Conservation (phyloP, 2,113 vertebrate genomes). For the Seriola aureovittata region DNA sequence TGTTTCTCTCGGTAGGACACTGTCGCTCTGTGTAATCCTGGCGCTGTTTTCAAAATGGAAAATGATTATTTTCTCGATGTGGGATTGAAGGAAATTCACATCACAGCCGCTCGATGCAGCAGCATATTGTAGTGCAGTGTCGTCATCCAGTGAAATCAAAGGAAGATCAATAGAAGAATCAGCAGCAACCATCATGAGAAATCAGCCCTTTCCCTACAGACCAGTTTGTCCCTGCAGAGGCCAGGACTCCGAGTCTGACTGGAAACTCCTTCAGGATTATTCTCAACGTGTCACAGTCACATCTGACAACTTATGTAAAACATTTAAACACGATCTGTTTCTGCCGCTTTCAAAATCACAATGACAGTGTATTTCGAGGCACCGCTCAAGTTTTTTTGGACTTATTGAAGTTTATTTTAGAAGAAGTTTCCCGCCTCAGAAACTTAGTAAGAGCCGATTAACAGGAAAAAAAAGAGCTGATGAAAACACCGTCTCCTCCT, state of each 20-base stretch:
- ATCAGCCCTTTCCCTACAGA: slow-evolving; percentile 22
- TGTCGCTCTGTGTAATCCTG: not conserved
- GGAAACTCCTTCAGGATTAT: too few relatives aligned
- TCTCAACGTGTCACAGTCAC: too few relatives aligned
- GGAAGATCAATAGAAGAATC: slow-evolving; percentile 1
- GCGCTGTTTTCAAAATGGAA: slow-evolving; percentile 1
- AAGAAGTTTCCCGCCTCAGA: not conserved
- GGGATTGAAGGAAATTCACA: not conserved
- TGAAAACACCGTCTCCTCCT: not conserved
- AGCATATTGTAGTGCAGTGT: not conserved
- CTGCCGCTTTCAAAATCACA: too few relatives aligned
- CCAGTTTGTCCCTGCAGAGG: slow-evolving; percentile 16
- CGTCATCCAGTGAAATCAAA: not conserved
- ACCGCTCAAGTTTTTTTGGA: too few relatives aligned
- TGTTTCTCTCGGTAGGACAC: too few relatives aligned
- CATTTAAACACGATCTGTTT: too few relatives aligned
- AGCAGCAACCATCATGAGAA: slow-evolving; percentile 2
- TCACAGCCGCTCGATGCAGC: not conserved
- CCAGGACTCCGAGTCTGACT: not conserved
- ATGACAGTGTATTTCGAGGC: not conserved
- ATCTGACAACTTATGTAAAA: too few relatives aligned
- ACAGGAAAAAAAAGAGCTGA: not conserved
- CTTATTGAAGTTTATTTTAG: not conserved
- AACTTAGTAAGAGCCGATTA: slow-evolving; percentile 2
- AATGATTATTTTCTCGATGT: not conserved